phyloP scores from a whole-genome alignment of 2,888 invertebrate genomes.

The Caenorhabditis wallacei region DNA sequence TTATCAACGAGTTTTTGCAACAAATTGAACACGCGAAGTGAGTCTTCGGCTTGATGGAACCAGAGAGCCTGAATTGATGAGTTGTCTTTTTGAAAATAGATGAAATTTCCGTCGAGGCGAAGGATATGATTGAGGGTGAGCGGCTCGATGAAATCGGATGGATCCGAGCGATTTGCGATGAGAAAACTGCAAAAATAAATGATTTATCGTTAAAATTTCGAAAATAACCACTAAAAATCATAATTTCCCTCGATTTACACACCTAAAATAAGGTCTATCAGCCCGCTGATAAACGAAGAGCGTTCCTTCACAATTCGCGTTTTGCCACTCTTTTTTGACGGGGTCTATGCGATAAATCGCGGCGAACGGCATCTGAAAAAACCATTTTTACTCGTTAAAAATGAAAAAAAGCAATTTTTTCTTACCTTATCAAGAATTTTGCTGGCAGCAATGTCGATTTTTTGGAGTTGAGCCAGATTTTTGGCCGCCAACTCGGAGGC shows the following conservation, averaged over 20 bases:
- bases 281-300: conserved; percentile 79
- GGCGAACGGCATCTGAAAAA: conserved; percentile 70
- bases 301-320: conserved; percentile 77
- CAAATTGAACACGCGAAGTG: conserved; percentile 55
- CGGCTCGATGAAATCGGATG: conserved; percentile 76
- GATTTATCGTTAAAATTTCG: neutral
- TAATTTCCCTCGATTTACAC: neutral
- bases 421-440: conserved; percentile 74
- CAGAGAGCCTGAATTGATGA: conserved; percentile 76
- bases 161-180: conserved; percentile 80
- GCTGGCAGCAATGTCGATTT: conserved; percentile 77
- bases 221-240: neutral
- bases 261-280: conserved; percentile 74
- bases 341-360: conserved; percentile 76
- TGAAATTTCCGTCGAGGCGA: conserved; percentile 72
- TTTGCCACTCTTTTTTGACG: conserved; percentile 73
- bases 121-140: conserved; percentile 69
- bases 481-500: conserved; percentile 62
- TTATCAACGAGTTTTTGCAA: conserved; percentile 65
- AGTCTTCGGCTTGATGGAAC: conserved; percentile 71
- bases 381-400: no score
- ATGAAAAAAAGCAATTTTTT: neutral
- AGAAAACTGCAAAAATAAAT: conserved; percentile 69
- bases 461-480: conserved; percentile 74
- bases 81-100: conserved; percentile 74